Base-by-base conservation (phyloP, 2,888 invertebrate species). In the Acheta domesticus region DNA sequence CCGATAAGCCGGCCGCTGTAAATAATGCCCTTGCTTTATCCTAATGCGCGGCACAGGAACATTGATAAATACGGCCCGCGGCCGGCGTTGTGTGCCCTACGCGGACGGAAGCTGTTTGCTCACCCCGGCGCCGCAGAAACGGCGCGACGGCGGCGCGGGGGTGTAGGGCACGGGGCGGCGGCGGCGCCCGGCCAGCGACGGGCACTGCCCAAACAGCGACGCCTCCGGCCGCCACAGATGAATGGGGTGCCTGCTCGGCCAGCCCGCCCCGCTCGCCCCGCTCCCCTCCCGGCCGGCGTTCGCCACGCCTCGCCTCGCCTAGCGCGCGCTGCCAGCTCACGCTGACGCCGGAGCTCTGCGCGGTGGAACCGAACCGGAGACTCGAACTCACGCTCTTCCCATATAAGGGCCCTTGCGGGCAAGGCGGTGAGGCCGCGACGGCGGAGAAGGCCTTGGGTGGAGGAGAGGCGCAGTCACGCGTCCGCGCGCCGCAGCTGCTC, bases 61-160 rank as follows among this genome's bases (percentile, higher is more conserved):
- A n/a, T n/a, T 62, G n/a, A 62, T 62, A 62, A 19, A 62, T 62
- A n/a, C 62, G n/a, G 62, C n/a, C n/a, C n/a, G 62, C 62, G 62
- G n/a, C 62, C n/a, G 62, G 14, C n/a, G 62, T 62, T 62, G 62
- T 36, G 36, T 36, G 36, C 36, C 36, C 36, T 36, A 36, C 36
- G 36, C 36, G 36, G 36, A 36, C 36, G 36, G 36, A 36, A 36
- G 36, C 36, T 36, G 36, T 36, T 36, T 36, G 36, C 36, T 36
- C 36, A 36, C 36, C 36, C 36, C 36, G 36, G 36, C 36, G 36
- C 36, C 36, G 36, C 36, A 36, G 36, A 36, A 36, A 36, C 36
- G 36, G 36, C 36, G 36, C 36, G 36, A 36, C 36, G 36, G 36
- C 36, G 36, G 36, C 8, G 36, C 36, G 36, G 36, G 36, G 36